These are phyloP conservation scores for Achlya flavicornis DNA, from an alignment of 2,888 invertebrate species.

Conservation along the genomic window DNA sequence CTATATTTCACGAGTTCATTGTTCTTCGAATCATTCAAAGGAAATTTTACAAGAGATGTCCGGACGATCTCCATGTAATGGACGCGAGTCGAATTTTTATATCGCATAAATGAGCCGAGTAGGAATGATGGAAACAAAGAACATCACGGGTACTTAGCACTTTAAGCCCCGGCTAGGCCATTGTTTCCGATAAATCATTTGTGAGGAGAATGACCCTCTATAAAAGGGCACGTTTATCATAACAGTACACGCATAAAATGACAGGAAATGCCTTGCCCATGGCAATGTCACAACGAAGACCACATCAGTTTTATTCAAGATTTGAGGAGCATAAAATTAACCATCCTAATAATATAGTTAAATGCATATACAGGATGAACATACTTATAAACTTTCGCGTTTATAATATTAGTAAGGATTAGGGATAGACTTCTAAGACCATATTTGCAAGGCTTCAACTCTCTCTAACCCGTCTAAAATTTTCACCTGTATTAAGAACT, in stretches of 20 bases:
- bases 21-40: slow-evolving; percentile 62
- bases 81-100: slow-evolving; percentile 78
- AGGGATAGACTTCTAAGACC: too few relatives aligned
- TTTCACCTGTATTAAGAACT: slow-evolving; percentile 24
- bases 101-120: slow-evolving; percentile 61
- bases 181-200: slow-evolving; percentile 62
- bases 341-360: slow-evolving; percentile 18
- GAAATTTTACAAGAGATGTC: slow-evolving; percentile 75
- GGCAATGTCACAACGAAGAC: slow-evolving; percentile 40
- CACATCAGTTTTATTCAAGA: slow-evolving; percentile 44
- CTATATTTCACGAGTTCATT: slow-evolving; percentile 63
- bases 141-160: slow-evolving; percentile 60
- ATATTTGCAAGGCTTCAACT: too few relatives aligned
- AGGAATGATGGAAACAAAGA: slow-evolving; percentile 70
- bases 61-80: slow-evolving; percentile 44
- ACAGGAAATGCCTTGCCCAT: slow-evolving; percentile 63
- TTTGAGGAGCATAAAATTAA: slow-evolving; percentile 31
- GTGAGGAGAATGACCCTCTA: slow-evolving; percentile 73
- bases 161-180: slow-evolving; percentile 60
- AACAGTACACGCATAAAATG: slow-evolving; percentile 64
- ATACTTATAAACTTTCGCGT: too few relatives aligned
- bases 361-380: too few relatives aligned
- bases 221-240: slow-evolving; percentile 65
- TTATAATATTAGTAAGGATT: too few relatives aligned
- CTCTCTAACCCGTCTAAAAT: too few relatives aligned